Percentiles rank a stretch among this genome's conserved stretches.
phyloP scores from a whole-genome alignment of 2,797 vertebrate genomes.

The Coregonus sp. region DNA sequence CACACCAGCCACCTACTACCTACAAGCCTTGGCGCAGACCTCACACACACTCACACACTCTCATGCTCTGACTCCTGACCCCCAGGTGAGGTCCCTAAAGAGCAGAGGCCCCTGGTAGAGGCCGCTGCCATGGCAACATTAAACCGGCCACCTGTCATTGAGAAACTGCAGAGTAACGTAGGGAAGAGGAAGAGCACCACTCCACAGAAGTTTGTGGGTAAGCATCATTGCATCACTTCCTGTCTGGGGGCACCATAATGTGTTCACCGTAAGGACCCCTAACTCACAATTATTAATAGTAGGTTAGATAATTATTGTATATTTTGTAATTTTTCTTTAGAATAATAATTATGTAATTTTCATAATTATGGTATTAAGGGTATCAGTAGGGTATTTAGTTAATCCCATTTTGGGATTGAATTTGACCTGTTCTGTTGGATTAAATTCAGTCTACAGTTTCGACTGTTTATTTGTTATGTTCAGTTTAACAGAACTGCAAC shows the following conservation, averaged over 20 bases:
- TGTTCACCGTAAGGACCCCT: slow-evolving; percentile 16
- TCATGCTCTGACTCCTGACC: not conserved
- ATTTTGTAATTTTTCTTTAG: not conserved
- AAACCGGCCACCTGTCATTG: slow-evolving; percentile 95
- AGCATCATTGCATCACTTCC: slow-evolving; percentile 41
- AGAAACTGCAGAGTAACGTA: slow-evolving; percentile 91
- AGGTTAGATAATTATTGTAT: not conserved
- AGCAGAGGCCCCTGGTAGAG: slow-evolving; percentile 86
- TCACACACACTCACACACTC: slow-evolving; percentile 1
- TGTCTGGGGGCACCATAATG: not conserved
- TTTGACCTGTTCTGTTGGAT: not conserved
- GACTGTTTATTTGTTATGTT: not conserved
- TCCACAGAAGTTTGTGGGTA: slow-evolving; percentile 99
- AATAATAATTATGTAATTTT: not conserved
- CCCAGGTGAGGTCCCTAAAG: slow-evolving; percentile 86
- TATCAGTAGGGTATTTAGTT: not conserved
- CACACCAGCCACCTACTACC: too few species aligned
- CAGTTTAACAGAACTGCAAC: not conserved
- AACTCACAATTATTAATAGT: not conserved
- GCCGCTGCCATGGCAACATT: slow-evolving; percentile 84
- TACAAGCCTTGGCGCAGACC: not conserved
- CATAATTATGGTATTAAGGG: not conserved
- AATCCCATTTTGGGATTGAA: not conserved
- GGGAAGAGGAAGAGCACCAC: slow-evolving; percentile 99
- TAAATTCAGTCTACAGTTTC: not conserved